Base-by-base conservation (phyloP, 2,797 vertebrate species). In the Acanthopagrus latus region DNA sequence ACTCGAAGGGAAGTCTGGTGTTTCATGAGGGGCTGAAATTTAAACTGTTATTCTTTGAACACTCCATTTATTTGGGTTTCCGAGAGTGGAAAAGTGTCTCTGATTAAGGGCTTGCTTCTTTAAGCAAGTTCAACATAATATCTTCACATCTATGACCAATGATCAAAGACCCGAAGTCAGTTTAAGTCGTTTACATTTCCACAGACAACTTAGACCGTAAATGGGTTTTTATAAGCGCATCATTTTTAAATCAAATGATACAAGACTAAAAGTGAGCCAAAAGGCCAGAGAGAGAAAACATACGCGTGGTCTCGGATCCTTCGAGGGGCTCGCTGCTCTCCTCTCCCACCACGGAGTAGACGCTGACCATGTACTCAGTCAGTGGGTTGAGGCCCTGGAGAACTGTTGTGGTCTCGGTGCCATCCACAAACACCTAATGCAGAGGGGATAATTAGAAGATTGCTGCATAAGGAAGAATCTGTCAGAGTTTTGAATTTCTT, bases 251-350 rank as follows among this genome's bases (percentile, higher is more conserved):
- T 70, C 20, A 71, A 64, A 75, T 18, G 8, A 44, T 17, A 29
- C 1, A 0, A 38, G 23, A 27, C 12, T 38, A 58, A 33, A 62
- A 50, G 43, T 69, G 43, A 58, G 17, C 13, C 5, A 25, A 73
- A 71, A 65, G 16, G 21, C 0, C 41, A 76, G 23, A 59, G 29
- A 75, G 23, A 74, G 50, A 33, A 58, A 67, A 96, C 98, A 94
- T 95, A 99, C 98, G 51, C 73, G 98, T 99, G 76, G 96, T 98
- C 87, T 99, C 97, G 2, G 90, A 87, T 93, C 97, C 98, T 52
- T 93, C 94, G 6, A 99, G 92, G 33, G 98, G 96, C 50, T 98
- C 97, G 8, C 98, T 99, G 92, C 95, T 97, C 67, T 99, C 97
- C 41, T 97, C 97, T 92, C 96, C 98, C 46, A 97, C 94, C 80